Evolutionary conservation across 2,113 vertebrate genomes (phyloP).

Genomic region (Pelobates fuscus): DNA sequence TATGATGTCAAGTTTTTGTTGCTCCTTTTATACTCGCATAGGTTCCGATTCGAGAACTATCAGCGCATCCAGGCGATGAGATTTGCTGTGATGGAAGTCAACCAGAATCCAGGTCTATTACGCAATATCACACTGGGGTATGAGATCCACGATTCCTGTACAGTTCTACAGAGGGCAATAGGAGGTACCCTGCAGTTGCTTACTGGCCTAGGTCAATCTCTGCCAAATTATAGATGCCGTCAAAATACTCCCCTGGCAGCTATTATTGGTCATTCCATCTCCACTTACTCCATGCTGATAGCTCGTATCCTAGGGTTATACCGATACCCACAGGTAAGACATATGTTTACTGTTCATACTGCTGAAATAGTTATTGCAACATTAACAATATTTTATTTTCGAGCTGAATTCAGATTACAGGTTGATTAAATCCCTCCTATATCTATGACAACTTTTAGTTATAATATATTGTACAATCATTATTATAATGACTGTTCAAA

Average conservation of each 20-base stretch:
- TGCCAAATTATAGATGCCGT: slow-evolving; percentile 43
- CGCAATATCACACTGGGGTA: slow-evolving; percentile 49
- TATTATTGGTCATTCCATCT: slow-evolving; percentile 42
- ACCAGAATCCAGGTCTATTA: slow-evolving; percentile 28
- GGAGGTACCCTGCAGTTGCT: slow-evolving; percentile 34
- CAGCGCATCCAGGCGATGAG: slow-evolving; percentile 37
- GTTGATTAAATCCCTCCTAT: no score
- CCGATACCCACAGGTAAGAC: slow-evolving; percentile 50
- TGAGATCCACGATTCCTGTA: slow-evolving; percentile 45
- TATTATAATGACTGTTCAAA: no score
- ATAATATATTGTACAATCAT: no score
- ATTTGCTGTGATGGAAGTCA: slow-evolving; percentile 48
- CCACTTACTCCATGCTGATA: slow-evolving; percentile 44
- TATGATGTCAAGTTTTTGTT: neutral
- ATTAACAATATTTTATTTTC: no score
- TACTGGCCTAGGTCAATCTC: slow-evolving; percentile 27
- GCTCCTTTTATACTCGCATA: neutral
- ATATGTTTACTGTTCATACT: no score
- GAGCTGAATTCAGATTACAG: no score
- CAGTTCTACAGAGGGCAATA: slow-evolving; percentile 24
- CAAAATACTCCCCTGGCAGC: slow-evolving; percentile 32
- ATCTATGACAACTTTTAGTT: no score
- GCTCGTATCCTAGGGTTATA: slow-evolving; percentile 49
- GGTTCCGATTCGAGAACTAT: slow-evolving; percentile 33
- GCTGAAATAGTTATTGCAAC: no score